Evolutionary conservation across 2,888 invertebrate species (phyloP).

Genomic region (Eilema depressum): DNA sequence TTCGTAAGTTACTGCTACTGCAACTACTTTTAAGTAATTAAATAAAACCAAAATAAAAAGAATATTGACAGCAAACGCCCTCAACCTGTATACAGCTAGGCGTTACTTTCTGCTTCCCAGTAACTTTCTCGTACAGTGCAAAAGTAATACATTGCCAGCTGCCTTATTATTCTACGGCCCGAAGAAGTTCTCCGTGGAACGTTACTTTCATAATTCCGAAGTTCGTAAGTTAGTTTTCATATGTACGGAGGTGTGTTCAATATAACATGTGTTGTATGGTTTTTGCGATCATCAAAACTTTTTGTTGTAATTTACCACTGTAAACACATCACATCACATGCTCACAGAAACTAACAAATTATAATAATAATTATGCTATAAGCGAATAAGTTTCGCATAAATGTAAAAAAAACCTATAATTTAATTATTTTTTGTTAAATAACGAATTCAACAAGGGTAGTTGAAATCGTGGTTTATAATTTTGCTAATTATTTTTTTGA

Average conservation of each 20-base stretch:
- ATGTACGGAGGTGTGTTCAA: not conserved
- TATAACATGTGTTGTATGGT: not conserved
- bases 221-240: not conserved
- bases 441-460: too few species aligned
- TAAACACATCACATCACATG: not conserved
- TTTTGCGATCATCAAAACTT: not conserved
- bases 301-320: not conserved
- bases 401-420: too few species aligned
- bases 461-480: not conserved
- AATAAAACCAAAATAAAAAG: too few species aligned
- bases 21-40: too few species aligned
- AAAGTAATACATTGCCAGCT: constrained; percentile 27
- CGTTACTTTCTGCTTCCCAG: constrained; percentile 31
- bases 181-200: constrained; percentile 24
- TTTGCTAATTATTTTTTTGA: not conserved
- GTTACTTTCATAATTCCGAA: constrained; percentile 25
- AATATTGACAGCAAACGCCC: not conserved
- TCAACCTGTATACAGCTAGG: constrained; percentile 8
- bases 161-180: constrained; percentile 5
- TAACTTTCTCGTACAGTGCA: constrained; percentile 42
- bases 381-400: too few species aligned
- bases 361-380: too few species aligned
- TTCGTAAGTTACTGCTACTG: too few species aligned
- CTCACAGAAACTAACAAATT: not conserved
- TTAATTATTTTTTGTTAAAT: too few species aligned